Percentiles rank a stretch among this genome's conserved stretches.
These are phyloP conservation scores for Cheilosia pagana DNA, from an alignment of 2,888 invertebrate species.

Conservation along the genomic window DNA sequence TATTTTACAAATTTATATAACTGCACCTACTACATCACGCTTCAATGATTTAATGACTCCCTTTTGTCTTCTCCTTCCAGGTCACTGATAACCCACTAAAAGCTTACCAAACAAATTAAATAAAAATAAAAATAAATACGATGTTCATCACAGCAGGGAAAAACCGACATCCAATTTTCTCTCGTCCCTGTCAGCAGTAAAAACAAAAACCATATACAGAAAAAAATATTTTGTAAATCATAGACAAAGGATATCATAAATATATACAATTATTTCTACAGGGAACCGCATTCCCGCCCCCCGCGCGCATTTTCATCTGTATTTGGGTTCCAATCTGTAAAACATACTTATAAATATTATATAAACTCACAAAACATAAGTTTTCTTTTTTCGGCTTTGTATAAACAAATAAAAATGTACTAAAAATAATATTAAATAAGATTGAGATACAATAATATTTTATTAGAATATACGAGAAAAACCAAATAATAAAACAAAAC, in stretches of 20 bases:
- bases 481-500: constrained; percentile 13
- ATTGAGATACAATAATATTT: constrained; percentile 70
- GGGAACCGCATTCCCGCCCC: constrained; percentile 4
- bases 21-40: too few species aligned
- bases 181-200: constrained; percentile 19
- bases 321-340: constrained; percentile 49
- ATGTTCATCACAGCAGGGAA: constrained; percentile 54
- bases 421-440: constrained; percentile 59
- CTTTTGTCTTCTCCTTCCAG: constrained; percentile 33
- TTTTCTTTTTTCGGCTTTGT: constrained; percentile 62
- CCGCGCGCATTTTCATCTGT: neutral
- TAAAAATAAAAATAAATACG: constrained; percentile 8
- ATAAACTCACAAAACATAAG: constrained; percentile 44
- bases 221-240: neutral
- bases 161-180: constrained; percentile 40
- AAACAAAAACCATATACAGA: neutral
- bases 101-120: constrained; percentile 16
- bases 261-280: neutral
- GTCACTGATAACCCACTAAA: constrained; percentile 40
- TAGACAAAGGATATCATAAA: neutral
- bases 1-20: neutral
- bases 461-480: constrained; percentile 49
- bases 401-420: constrained; percentile 61
- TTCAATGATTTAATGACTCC: neutral
- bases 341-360: constrained; percentile 44